phyloP scores from a whole-genome alignment of 2,888 invertebrate species.

The Listrodromus nycthemerus region DNA sequence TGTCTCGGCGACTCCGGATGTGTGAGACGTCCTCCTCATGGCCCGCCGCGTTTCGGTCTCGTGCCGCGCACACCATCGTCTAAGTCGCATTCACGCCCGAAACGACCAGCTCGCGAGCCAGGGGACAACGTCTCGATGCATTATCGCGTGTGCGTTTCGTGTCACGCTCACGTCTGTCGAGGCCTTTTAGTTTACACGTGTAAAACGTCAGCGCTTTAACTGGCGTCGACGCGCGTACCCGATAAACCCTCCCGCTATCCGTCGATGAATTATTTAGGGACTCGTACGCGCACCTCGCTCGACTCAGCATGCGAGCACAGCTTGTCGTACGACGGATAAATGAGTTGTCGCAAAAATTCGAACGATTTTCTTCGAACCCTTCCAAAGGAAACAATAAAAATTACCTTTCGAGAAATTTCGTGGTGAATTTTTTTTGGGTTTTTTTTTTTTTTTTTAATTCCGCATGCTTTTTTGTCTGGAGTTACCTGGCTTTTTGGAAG shows the following conservation, averaged over 20 bases:
- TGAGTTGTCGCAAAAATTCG: neutral
- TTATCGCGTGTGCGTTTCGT: conserved; percentile 51
- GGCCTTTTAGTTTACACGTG: conserved; percentile 34
- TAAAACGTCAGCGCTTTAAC: conserved; percentile 14
- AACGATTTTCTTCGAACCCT: neutral
- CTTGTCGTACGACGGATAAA: neutral
- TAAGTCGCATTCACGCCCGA: conserved; percentile 45
- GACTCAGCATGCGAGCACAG: neutral
- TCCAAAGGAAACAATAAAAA: no score
- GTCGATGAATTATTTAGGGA: conserved; percentile 19
- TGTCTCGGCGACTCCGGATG: conserved; percentile 58
- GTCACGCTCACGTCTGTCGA: conserved; percentile 10
- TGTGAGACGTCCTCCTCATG: conserved; percentile 57
- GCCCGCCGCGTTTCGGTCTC: conserved; percentile 58
- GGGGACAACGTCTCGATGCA: conserved; percentile 50
- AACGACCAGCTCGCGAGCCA: conserved; percentile 1
- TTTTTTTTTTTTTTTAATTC: no score
- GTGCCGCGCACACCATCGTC: conserved; percentile 49
- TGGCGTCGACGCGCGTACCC: neutral
- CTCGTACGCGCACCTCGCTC: neutral
- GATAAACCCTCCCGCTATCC: neutral
- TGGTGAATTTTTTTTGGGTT: no score
- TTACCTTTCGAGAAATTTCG: no score
- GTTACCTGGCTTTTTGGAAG: no score
- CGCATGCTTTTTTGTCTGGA: no score